A percentile compares a stretch with the other conserved stretches of the same genome.
Conservation (phyloP, 2,797 vertebrate genomes). For the Cheirogaleus major region DNA sequence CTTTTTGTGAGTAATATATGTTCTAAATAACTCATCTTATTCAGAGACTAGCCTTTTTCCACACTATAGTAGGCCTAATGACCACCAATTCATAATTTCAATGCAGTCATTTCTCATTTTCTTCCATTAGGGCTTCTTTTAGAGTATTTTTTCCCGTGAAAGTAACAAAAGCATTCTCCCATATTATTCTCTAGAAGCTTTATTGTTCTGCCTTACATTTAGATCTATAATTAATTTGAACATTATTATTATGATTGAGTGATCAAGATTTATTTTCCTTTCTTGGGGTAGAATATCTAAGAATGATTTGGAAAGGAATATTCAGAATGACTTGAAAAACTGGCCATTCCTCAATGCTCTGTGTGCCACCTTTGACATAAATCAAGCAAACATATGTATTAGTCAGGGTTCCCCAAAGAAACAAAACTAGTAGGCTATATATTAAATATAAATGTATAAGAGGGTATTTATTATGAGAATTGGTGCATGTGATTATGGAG, state of each 20-base stretch:
- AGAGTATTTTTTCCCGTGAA: neutral
- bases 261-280: neutral
- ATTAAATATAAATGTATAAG: neutral
- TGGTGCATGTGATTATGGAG: neutral
- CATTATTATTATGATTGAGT: neutral
- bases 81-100: neutral
- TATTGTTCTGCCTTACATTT: neutral
- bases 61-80: neutral
- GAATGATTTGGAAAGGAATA: neutral
- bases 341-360: neutral
- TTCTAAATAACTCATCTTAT: neutral
- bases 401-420: neutral
- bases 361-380: neutral
- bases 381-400: neutral
- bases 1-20: neutral
- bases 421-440: neutral
- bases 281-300: neutral
- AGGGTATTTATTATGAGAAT: neutral
- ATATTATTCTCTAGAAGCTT: neutral
- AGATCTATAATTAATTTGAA: neutral
- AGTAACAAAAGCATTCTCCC: neutral
- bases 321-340: neutral
- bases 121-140: neutral
- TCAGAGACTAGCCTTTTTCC: neutral
- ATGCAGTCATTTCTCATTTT: neutral